Evolutionary conservation across 2,113 vertebrate genomes (phyloP).

Genomic region (Gambusia holbrooki): DNA sequence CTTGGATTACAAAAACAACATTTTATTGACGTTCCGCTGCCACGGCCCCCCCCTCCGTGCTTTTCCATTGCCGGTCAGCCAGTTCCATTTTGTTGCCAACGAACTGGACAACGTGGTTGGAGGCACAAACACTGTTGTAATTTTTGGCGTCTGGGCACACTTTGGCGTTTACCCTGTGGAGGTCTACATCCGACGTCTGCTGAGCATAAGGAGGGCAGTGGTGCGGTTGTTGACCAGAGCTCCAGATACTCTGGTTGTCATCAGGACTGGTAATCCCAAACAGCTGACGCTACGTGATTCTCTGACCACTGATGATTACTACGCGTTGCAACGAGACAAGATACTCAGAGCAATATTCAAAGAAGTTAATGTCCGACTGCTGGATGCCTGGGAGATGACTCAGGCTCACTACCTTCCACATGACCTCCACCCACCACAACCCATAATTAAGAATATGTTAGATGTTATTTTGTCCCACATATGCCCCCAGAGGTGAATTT

Average conservation of each 20-base stretch:
- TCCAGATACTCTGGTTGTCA: constrained; percentile 83
- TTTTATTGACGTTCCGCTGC: constrained; percentile 85
- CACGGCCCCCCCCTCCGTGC: constrained; percentile 91
- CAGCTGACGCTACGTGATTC: constrained; percentile 81
- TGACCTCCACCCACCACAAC: constrained; percentile 84
- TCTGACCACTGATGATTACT: constrained; percentile 93
- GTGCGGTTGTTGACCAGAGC: constrained; percentile 85
- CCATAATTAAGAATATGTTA: constrained; percentile 91
- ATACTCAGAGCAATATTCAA: constrained; percentile 89
- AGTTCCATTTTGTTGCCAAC: constrained; percentile 89
- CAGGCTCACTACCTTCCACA: constrained; percentile 88
- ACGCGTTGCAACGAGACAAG: constrained; percentile 84
- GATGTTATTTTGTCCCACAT: constrained; percentile 86
- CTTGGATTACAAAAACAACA: constrained; percentile 85
- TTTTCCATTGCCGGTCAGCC: constrained; percentile 74
- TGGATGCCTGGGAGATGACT: constrained; percentile 95
- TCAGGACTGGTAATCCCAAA: constrained; percentile 87
- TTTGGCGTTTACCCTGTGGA: constrained; percentile 90
- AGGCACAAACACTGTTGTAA: constrained; percentile 83
- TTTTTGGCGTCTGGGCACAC: constrained; percentile 90
- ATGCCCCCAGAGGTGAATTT: constrained; percentile 65
- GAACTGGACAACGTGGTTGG: constrained; percentile 86
- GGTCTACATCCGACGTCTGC: constrained; percentile 86
- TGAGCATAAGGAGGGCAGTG: constrained; percentile 86
- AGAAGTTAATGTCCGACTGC: constrained; percentile 84